A percentile compares a stretch with the other conserved stretches of the same genome.
Conservation (phyloP, 2,113 vertebrate species). For the Epinephelus cyanopodus region DNA sequence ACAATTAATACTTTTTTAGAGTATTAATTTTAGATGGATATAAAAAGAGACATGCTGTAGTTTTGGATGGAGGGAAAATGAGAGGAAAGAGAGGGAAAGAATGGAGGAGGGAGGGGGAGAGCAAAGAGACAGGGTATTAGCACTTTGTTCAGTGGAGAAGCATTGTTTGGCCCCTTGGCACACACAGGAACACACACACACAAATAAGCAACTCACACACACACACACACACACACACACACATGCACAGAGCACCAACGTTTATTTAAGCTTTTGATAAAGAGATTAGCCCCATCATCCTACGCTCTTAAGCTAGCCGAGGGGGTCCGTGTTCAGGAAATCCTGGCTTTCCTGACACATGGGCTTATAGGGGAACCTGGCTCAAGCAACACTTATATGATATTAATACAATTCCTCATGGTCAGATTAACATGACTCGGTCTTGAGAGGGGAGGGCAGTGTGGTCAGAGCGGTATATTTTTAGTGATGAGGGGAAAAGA, state of each 20-base stretch:
- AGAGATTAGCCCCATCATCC: constrained; percentile 85
- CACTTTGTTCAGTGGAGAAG: constrained; percentile 71
- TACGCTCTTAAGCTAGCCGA: constrained; percentile 69
- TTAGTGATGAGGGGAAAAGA: not conserved
- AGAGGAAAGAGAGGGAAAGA: constrained; percentile 12
- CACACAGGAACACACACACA: constrained; percentile 54
- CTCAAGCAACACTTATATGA: constrained; percentile 38
- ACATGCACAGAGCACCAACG: constrained; percentile 46
- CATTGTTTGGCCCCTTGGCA: constrained; percentile 71
- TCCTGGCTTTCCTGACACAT: constrained; percentile 77
- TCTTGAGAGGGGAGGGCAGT: not conserved
- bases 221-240: constrained; percentile 43
- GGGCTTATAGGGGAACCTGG: constrained; percentile 51
- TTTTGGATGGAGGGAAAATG: constrained; percentile 22
- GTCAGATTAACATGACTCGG: constrained; percentile 24
- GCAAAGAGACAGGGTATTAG: constrained; percentile 74
- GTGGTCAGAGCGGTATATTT: not conserved
- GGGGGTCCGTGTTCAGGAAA: constrained; percentile 80
- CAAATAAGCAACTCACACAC: constrained; percentile 50
- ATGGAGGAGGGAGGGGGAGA: constrained; percentile 28
- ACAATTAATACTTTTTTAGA: not conserved
- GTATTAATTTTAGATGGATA: not conserved
- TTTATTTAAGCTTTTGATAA: constrained; percentile 88
- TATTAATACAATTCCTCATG: constrained; percentile 30
- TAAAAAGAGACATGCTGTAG: not conserved